These are phyloP conservation scores for pig (Sus scrofa) DNA, from an alignment of 2,113 vertebrate genomes.

Conservation along the genomic window DNA sequence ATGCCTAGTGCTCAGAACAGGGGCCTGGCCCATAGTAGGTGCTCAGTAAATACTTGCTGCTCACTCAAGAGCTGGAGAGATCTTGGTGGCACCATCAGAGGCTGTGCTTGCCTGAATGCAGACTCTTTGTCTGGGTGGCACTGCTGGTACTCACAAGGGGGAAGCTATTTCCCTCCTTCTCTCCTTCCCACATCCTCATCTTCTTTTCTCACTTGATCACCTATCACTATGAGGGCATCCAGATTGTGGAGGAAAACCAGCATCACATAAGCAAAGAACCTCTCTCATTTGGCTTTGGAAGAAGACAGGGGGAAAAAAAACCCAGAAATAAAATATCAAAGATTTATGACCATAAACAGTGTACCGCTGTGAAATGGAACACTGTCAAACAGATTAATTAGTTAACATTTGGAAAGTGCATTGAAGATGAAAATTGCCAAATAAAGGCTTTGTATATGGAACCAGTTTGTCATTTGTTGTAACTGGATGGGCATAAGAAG, in stretches of 20 bases:
- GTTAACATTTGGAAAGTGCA: constrained; percentile 78
- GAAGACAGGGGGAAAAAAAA: not conserved
- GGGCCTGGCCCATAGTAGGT: not conserved
- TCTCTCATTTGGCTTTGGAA: not conserved
- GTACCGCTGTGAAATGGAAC: constrained; percentile 64
- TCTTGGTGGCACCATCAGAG: not conserved
- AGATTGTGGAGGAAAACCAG: not conserved
- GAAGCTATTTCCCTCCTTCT: not conserved
- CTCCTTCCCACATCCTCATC: not conserved
- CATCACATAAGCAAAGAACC: not conserved
- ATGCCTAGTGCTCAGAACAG: not conserved
- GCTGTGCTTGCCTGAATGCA: not conserved
- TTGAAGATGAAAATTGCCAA: constrained; percentile 76
- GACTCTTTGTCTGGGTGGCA: not conserved
- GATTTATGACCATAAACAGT: constrained; percentile 61
- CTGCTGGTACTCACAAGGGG: not conserved
- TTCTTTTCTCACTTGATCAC: not conserved
- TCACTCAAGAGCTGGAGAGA: not conserved
- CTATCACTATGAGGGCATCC: not conserved
- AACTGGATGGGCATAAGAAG: constrained; percentile 13
- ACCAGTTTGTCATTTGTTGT: constrained; percentile 37
- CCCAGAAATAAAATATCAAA: constrained; percentile 71
- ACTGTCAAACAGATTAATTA: constrained; percentile 76
- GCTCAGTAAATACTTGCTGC: not conserved
- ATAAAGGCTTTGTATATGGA: constrained; percentile 56